Evolutionary conservation across 1,140 invertebrate species (phyloP).

Genomic region (Formica selysi): DNA sequence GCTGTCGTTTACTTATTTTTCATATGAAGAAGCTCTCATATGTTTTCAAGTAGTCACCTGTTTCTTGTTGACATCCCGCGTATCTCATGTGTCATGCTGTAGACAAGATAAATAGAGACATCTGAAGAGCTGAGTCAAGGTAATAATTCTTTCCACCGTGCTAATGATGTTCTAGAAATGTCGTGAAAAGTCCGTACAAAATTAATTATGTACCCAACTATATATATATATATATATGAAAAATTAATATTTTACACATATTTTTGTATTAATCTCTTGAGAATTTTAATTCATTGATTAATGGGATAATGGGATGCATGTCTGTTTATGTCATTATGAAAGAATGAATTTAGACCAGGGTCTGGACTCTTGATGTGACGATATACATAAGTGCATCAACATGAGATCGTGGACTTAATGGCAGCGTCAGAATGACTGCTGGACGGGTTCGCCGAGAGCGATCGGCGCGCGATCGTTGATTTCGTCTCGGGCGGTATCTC

Average conservation of each 20-base stretch:
- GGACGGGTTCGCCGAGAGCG: conserved; percentile 60
- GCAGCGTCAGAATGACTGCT: conserved; percentile 34
- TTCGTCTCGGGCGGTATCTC: conserved; percentile 66
- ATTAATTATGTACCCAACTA: no score
- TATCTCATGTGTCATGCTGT: conserved; percentile 20
- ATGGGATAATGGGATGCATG: neutral
- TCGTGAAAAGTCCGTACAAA: no score
- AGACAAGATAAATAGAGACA: conserved; percentile 19
- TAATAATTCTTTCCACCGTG: conserved; percentile 12
- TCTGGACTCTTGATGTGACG: neutral
- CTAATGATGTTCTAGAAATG: neutral
- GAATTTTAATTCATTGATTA: neutral
- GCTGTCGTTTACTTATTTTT: conserved; percentile 55
- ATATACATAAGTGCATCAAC: neutral
- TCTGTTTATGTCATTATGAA: neutral
- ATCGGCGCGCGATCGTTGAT: conserved; percentile 63
- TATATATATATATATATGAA: no score
- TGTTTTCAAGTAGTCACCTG: conserved; percentile 41
- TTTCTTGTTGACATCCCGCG: conserved; percentile 43
- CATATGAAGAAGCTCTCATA: conserved; percentile 31
- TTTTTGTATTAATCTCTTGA: no score
- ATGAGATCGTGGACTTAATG: conserved; percentile 46
- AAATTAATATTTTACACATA: no score
- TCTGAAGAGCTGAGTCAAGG: neutral
- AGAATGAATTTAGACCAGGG: neutral